Base-by-base conservation (phyloP, 2,797 vertebrate genomes). In the Sarcoramphus papa region DNA sequence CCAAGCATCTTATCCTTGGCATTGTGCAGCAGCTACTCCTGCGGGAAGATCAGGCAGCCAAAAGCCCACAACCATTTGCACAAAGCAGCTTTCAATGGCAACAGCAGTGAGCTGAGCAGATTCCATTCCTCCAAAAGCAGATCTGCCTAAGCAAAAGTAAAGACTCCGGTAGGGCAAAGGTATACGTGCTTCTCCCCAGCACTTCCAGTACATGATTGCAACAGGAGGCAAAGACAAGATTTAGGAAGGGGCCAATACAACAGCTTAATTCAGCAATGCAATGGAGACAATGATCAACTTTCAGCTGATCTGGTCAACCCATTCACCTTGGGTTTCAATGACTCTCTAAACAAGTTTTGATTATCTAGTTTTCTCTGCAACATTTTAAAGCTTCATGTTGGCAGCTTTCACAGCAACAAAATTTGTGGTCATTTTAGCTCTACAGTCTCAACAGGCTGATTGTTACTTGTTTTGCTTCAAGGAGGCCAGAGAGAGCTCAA, bases 391-490 rank as follows among this genome's bases (percentile, higher is more conserved):
- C 51, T 67, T 63, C 10, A 6, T 2, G 10, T 54, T 76, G 50
- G 51, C 63, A 76, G 70, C 41, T 70, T 82, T 72, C 77, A 74
- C 21, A 92, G 70, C 21, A 74, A 37, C 43, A 87, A 82, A 70
- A 77, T 35, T 16, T 56, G 47, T 54, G 12, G 23, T 76, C 43
- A 21, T 59, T 86, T 95, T 92, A 87, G 59, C 40, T n/a, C 76
- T 79, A 21, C 9, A 69, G 19, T n/a, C 50, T 82, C 80, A 88
- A 60, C 25, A 77, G 37, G 23, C 13, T 41, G n/a, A 47, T 14
- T 56, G 35, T 69, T 91, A 85, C 37, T 88, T 92, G 40, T 67
- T 92, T 92, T 69, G 45, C 56, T 78, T 62, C 69, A 75, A 80
- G 48, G 10, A 92, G 18, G 54, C 33, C 10, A 72, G 59, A 9